Conservation (phyloP, 2,113 vertebrate species). For the Uria lomvia region DNA sequence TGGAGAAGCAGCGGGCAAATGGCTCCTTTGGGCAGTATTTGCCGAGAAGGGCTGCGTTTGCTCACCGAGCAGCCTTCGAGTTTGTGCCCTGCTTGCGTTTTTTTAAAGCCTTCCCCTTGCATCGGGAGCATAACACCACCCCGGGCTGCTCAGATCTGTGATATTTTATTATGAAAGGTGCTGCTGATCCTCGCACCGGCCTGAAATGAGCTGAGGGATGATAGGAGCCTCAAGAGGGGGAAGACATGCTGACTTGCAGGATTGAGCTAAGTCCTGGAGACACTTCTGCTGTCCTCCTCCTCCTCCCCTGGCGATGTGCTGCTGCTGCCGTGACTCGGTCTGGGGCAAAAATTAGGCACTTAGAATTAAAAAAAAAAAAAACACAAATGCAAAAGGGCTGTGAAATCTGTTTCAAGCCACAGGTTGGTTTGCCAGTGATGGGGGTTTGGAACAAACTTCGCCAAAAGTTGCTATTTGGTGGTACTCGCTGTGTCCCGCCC, state of each 20-base stretch:
- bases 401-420: neutral
- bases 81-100: neutral
- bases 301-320: neutral
- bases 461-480: neutral
- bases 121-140: fast-evolving
- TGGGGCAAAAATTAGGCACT: neutral
- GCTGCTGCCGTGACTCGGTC: neutral
- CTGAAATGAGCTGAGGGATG: neutral
- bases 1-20: neutral
- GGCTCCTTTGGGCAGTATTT: neutral
- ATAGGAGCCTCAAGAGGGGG: neutral
- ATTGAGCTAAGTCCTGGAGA: neutral
- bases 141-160: neutral
- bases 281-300: neutral
- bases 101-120: neutral
- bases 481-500: neutral
- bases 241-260: neutral
- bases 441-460: neutral
- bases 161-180: neutral
- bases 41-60: neutral
- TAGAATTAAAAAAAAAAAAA: neutral
- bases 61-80: neutral
- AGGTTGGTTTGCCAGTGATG: neutral
- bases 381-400: neutral
- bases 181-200: neutral